These are phyloP conservation scores for Enhydra lutris DNA, from an alignment of 2,113 vertebrate genomes.

Conservation along the genomic window DNA sequence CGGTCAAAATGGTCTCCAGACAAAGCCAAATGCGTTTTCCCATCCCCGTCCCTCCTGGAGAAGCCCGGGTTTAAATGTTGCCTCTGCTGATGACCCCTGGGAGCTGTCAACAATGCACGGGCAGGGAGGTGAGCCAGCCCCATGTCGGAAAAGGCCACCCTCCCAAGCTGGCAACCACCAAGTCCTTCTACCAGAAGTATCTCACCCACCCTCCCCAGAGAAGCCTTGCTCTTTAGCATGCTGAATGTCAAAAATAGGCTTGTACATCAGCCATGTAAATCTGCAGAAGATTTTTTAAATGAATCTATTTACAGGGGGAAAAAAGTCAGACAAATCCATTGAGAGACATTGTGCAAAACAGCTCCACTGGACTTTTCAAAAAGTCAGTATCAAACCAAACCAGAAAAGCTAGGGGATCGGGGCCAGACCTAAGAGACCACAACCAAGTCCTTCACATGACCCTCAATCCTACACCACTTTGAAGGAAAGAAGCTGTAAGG, in stretches of 20 bases:
- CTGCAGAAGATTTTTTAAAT: neutral
- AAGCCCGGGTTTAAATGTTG: neutral
- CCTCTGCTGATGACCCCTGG: neutral
- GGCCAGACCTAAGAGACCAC: neutral
- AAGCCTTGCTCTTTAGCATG: neutral
- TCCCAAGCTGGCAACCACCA: neutral
- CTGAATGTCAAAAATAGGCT: neutral
- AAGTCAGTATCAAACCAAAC: neutral
- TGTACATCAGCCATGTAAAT: neutral
- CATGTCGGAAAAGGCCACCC: neutral
- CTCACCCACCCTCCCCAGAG: neutral
- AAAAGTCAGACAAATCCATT: neutral
- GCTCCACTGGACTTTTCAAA: neutral
- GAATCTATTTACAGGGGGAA: neutral
- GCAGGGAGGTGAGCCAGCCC: neutral
- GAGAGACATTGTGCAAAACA: neutral
- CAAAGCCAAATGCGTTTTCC: neutral
- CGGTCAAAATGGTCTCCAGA: neutral
- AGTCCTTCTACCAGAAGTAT: neutral
- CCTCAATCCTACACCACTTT: neutral
- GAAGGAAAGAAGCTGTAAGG: neutral
- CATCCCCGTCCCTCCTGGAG: no score
- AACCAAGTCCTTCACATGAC: neutral
- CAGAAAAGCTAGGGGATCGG: neutral
- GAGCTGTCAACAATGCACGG: neutral